phyloP scores from a whole-genome alignment of 1,140 invertebrate genomes.

The Anastrepha ludens region DNA sequence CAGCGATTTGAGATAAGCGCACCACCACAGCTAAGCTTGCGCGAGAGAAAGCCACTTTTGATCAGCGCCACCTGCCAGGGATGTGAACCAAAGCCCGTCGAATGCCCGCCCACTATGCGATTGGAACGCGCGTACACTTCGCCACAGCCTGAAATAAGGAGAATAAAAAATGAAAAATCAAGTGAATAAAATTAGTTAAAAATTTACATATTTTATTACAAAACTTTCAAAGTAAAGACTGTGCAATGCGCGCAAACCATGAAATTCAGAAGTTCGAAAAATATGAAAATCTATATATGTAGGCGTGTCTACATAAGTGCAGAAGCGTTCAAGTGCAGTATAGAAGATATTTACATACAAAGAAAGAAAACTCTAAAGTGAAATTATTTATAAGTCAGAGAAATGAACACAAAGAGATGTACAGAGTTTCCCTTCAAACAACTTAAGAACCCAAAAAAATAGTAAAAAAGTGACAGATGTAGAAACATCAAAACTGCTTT shows the following conservation, averaged over 20 bases:
- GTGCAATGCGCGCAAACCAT: conserved; percentile 25
- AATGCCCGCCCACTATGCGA: conserved; percentile 93
- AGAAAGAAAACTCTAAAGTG: conserved; percentile 2
- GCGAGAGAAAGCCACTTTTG: conserved; percentile 91
- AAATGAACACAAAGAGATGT: background rate
- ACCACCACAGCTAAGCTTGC: conserved; percentile 93
- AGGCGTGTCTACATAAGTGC: conserved; percentile 4
- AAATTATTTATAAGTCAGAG: conserved; percentile 22
- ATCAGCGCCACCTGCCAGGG: conserved; percentile 97
- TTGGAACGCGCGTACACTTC: conserved; percentile 90
- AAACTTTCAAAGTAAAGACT: background rate
- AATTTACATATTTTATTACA: background rate
- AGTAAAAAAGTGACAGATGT: conserved; percentile 6
- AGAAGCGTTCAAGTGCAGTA: background rate
- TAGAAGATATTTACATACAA: background rate
- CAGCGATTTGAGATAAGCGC: conserved; percentile 91
- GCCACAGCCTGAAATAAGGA: conserved; percentile 83
- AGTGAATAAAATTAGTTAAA: background rate
- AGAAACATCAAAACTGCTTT: conserved; percentile 57
- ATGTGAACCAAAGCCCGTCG: conserved; percentile 91
- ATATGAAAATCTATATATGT: background rate
- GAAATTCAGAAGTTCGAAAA: background rate
- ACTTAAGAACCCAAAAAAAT: conserved; percentile 16
- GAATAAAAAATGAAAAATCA: background rate
- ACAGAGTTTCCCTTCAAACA: background rate